phyloP scores from a whole-genome alignment of 2,113 vertebrate genomes.

The Gasterosteus nipponicus region DNA sequence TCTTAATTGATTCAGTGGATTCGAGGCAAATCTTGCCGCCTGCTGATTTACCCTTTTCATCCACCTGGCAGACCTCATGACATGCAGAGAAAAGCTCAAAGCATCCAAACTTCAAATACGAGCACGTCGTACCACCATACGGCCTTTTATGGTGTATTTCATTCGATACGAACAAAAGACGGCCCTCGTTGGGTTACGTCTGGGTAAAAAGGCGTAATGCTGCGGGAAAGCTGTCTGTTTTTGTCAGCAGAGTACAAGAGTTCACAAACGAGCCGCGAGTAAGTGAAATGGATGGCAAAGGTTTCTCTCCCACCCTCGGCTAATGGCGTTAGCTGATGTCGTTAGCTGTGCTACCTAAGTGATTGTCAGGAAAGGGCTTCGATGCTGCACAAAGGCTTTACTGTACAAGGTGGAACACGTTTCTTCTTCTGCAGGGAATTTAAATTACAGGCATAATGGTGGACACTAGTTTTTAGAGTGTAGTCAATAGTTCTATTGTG shows the following conservation, averaged over 20 bases:
- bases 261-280: neutral
- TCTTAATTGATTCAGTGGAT: conserved; percentile 37
- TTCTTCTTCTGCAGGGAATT: conserved; percentile 17
- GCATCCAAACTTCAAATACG: conserved; percentile 5
- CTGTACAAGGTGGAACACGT: neutral
- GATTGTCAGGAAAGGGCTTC: conserved; percentile 27
- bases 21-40: conserved; percentile 14
- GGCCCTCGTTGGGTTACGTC: neutral
- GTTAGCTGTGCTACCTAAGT: conserved; percentile 28
- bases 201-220: neutral
- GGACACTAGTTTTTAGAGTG: neutral
- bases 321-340: conserved; percentile 21
- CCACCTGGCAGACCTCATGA: conserved; percentile 6
- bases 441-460: neutral
- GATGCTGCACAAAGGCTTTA: neutral
- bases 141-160: neutral
- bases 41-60: conserved; percentile 21
- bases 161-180: conserved; percentile 2
- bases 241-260: neutral
- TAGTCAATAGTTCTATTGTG: neutral
- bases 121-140: neutral
- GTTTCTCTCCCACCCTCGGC: neutral
- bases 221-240: neutral
- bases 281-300: neutral
- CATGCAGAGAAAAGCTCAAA: conserved; percentile 15